Evolutionary conservation across 2,113 vertebrate species (phyloP).

Genomic region (Ophthalmolycus amberensis): DNA sequence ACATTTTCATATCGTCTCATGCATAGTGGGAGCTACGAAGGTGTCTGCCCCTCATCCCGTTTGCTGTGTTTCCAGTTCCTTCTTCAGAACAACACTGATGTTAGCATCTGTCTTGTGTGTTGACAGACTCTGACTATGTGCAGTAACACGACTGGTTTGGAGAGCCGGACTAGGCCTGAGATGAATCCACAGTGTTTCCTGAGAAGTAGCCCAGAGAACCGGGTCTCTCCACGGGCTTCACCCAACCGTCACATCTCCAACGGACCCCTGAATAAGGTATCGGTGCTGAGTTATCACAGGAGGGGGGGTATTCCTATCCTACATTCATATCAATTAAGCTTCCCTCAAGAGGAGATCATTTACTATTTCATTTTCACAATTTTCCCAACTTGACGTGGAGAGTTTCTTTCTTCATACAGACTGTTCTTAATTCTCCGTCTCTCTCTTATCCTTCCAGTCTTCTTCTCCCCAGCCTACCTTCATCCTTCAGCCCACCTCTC

Average conservation of each 20-base stretch:
- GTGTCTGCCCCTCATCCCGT: not conserved
- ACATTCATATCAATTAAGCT: not conserved
- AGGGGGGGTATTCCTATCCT: not conserved
- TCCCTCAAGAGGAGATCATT: not conserved
- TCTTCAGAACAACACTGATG: conserved; percentile 3
- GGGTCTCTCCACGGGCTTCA: conserved; percentile 76
- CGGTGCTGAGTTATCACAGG: not conserved
- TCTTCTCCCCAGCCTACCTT: conserved; percentile 84
- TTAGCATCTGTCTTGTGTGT: conserved; percentile 13
- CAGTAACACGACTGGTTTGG: conserved; percentile 77
- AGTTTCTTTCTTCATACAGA: not conserved
- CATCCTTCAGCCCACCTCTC: conserved; percentile 84
- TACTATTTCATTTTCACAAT: not conserved
- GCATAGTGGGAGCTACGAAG: not conserved
- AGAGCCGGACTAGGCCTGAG: conserved; percentile 82
- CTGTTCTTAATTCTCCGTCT: not conserved
- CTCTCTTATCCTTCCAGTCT: conserved; percentile 69
- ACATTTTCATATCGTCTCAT: not conserved
- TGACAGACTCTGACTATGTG: conserved; percentile 88
- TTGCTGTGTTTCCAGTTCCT: not conserved
- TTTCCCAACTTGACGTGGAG: too few species aligned
- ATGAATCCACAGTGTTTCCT: conserved; percentile 86
- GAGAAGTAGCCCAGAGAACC: conserved; percentile 80
- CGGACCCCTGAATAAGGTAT: conserved; percentile 90
- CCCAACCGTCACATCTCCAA: conserved; percentile 85